These are phyloP conservation scores for Cynoglossus semilaevis DNA, from an alignment of 2,113 vertebrate species.

Conservation along the genomic window DNA sequence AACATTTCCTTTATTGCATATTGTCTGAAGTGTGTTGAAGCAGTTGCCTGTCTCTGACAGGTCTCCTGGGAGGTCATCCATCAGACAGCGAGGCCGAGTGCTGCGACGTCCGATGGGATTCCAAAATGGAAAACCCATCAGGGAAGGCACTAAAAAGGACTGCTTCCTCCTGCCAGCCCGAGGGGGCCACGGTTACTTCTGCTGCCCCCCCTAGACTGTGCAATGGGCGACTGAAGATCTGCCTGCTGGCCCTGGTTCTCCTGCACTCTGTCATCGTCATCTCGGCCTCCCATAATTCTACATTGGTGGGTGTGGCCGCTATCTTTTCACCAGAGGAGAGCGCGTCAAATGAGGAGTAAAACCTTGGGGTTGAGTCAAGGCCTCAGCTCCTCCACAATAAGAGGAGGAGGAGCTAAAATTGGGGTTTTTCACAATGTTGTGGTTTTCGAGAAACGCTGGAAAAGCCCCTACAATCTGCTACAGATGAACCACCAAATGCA, in stretches of 20 bases:
- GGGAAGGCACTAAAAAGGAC: slow-evolving; percentile 83
- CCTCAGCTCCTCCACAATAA: slow-evolving; percentile 16
- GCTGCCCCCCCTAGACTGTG: slow-evolving; percentile 84
- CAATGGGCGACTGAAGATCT: slow-evolving; percentile 92
- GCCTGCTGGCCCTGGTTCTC: slow-evolving; percentile 92
- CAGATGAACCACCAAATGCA: slow-evolving; percentile 43
- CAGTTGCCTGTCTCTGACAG: slow-evolving; percentile 66
- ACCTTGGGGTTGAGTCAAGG: slow-evolving; percentile 29
- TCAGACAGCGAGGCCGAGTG: slow-evolving; percentile 89
- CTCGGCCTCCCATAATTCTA: slow-evolving; percentile 85
- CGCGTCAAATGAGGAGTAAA: slow-evolving; percentile 87
- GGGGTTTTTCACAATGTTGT: slow-evolving; percentile 47
- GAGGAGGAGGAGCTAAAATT: slow-evolving; percentile 20
- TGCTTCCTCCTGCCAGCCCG: slow-evolving; percentile 78
- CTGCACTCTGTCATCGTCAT: slow-evolving; percentile 94
- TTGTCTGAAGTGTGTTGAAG: no score
- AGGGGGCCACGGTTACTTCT: slow-evolving; percentile 86
- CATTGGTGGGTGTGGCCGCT: slow-evolving; percentile 82
- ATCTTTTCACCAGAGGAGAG: slow-evolving; percentile 85
- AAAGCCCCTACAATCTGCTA: slow-evolving; percentile 43
- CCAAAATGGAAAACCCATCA: slow-evolving; percentile 79
- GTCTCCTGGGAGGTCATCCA: slow-evolving; percentile 86
- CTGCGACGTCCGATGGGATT: slow-evolving; percentile 93
- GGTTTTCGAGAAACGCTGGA: slow-evolving; percentile 43
- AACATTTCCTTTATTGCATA: no score